Conservation (phyloP, 2,888 invertebrate species). For the Catocala sponsa region DNA sequence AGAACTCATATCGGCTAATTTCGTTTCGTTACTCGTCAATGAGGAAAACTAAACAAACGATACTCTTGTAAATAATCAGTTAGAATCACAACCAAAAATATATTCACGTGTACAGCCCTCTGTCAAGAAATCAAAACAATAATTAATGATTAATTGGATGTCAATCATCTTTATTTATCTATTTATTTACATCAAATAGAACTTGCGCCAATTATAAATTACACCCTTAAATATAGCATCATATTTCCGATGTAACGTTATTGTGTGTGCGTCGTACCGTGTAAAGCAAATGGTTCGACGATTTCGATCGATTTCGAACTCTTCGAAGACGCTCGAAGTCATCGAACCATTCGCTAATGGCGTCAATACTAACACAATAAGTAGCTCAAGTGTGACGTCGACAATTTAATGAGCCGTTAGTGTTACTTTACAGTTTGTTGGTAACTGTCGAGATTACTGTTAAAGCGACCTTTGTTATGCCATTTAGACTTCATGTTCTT, state of each 20-base stretch:
- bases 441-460: slow-evolving; percentile 46
- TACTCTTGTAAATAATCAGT: too few relatives aligned
- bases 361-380: slow-evolving; percentile 52
- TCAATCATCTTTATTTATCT: slow-evolving; percentile 21
- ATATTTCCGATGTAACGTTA: slow-evolving; percentile 29
- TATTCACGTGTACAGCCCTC: slow-evolving; percentile 2
- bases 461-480: slow-evolving; percentile 26
- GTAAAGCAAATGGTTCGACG: slow-evolving; percentile 32
- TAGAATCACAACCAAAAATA: too few relatives aligned
- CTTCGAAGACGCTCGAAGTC: slow-evolving; percentile 9
- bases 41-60: too few relatives aligned
- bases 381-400: slow-evolving; percentile 42
- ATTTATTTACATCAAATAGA: too few relatives aligned
- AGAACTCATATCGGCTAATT: too few relatives aligned
- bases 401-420: slow-evolving; percentile 55
- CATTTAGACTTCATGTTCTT: slow-evolving; percentile 5
- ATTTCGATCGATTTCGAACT: slow-evolving; percentile 11
- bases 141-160: slow-evolving; percentile 8
- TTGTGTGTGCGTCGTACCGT: slow-evolving; percentile 31
- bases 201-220: too few relatives aligned
- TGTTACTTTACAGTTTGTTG: slow-evolving; percentile 44
- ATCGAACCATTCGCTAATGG: slow-evolving; percentile 27
- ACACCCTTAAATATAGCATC: slow-evolving; percentile 14
- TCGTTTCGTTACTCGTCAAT: too few relatives aligned
- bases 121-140: slow-evolving; percentile 12